phyloP scores from a whole-genome alignment of 53 echinoderm and acorn worm genomes.

The Echinarachnius parma region DNA sequence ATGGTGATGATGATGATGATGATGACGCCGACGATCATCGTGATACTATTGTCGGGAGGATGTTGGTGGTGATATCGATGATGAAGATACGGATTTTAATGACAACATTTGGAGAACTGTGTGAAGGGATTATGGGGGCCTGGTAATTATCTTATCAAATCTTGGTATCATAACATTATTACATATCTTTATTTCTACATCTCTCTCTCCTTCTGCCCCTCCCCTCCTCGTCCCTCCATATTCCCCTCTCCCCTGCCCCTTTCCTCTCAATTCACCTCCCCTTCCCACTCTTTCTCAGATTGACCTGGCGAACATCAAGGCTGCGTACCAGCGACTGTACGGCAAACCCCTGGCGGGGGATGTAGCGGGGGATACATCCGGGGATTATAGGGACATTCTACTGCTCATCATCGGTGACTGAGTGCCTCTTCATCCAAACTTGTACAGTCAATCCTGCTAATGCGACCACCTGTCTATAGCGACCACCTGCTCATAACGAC shows the following conservation, averaged over 20 bases:
- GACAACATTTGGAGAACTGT: too few relatives aligned
- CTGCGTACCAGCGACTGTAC: neutral
- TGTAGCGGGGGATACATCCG: slow-evolving; percentile 7
- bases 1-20: too few relatives aligned
- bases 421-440: too few relatives aligned
- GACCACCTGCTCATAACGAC: too few relatives aligned
- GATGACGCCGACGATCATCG: too few relatives aligned
- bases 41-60: too few relatives aligned
- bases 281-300: slow-evolving; percentile 6
- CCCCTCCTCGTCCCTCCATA: neutral
- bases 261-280: too few relatives aligned
- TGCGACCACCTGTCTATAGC: too few relatives aligned
- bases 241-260: too few relatives aligned
- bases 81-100: too few relatives aligned
- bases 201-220: neutral
- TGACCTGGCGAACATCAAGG: slow-evolving; percentile 27
- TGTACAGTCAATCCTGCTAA: too few relatives aligned
- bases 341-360: slow-evolving; percentile 2
- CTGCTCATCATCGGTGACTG: slow-evolving; percentile 28
- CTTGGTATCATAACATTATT: neutral
- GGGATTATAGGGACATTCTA: slow-evolving; percentile 9
- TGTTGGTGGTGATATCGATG: too few relatives aligned
- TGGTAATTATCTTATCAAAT: neutral
- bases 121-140: neutral
- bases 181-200: neutral